A percentile compares a stretch with the other conserved stretches of the same genome.
Conservation (phyloP, 2,113 vertebrate species). For the Siniperca knerii region DNA sequence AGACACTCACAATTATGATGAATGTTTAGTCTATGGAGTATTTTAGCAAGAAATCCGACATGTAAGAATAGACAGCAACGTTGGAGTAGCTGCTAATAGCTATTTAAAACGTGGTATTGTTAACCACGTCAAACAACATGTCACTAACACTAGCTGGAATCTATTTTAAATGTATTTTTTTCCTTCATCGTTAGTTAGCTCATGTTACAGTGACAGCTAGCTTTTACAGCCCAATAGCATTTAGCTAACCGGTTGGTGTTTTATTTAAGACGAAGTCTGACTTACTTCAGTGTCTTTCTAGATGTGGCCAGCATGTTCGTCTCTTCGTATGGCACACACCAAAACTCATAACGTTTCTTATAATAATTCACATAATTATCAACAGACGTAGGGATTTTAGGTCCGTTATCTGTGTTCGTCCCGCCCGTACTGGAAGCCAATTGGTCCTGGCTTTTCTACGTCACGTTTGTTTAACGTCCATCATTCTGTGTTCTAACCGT, state of each 20-base stretch:
- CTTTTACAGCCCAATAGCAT: conserved; percentile 35
- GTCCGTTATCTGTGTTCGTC: conserved; percentile 61
- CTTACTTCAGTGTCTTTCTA: conserved; percentile 47
- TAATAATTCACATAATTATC: conserved; percentile 9
- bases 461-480: conserved; percentile 9
- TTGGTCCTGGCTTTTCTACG: conserved; percentile 31
- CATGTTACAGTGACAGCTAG: conserved; percentile 31
- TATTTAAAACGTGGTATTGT: neutral
- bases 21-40: no score
- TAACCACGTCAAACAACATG: neutral
- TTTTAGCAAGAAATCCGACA: neutral
- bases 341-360: neutral
- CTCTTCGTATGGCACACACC: neutral
- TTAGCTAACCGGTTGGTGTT: conserved; percentile 17
- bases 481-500: conserved; percentile 48
- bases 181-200: conserved; percentile 18
- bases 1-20: neutral
- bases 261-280: neutral
- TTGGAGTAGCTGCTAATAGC: neutral
- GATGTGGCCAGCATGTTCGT: neutral
- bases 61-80: neutral
- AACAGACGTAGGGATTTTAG: neutral
- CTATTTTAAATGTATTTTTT: neutral
- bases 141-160: neutral
- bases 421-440: conserved; percentile 19